phyloP scores from a whole-genome alignment of 2,113 vertebrate genomes.

The Camelus dromedarius region DNA sequence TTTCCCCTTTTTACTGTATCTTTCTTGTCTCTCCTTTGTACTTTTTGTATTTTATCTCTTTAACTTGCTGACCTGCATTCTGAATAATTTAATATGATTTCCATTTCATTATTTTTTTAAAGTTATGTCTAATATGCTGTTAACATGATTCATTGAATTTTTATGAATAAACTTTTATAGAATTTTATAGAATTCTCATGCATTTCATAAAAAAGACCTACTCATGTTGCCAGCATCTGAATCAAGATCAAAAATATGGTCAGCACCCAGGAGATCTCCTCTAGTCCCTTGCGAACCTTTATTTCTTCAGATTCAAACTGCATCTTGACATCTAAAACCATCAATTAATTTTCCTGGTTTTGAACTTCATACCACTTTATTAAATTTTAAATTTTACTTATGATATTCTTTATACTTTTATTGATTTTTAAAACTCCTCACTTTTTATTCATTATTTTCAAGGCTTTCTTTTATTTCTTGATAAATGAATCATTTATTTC shows the following conservation, averaged over 20 bases:
- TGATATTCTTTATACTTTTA: not conserved
- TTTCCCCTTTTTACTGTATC: not conserved
- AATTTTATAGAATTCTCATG: not conserved
- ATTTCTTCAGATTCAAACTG: not conserved
- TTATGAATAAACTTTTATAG: not conserved
- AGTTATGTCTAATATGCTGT: not conserved
- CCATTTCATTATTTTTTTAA: not conserved
- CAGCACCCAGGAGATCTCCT: not conserved
- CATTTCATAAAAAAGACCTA: not conserved
- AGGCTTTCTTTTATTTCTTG: not conserved
- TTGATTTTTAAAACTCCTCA: not conserved
- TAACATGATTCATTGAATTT: not conserved
- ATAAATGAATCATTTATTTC: not conserved
- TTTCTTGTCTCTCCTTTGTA: not conserved
- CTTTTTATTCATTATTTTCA: not conserved
- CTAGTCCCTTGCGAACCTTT: not conserved
- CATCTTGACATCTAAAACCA: not conserved
- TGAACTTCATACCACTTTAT: not conserved
- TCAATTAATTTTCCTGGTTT: not conserved
- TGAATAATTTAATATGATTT: not conserved
- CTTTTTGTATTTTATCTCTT: not conserved
- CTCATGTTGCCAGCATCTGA: not conserved
- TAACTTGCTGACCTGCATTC: not conserved
- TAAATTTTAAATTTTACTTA: not conserved
- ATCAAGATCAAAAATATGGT: not conserved